Percentiles rank a stretch among this genome's conserved stretches.
These are phyloP conservation scores for Xiphorhynchus elegans DNA, from an alignment of 2,113 vertebrate genomes.

Conservation along the genomic window DNA sequence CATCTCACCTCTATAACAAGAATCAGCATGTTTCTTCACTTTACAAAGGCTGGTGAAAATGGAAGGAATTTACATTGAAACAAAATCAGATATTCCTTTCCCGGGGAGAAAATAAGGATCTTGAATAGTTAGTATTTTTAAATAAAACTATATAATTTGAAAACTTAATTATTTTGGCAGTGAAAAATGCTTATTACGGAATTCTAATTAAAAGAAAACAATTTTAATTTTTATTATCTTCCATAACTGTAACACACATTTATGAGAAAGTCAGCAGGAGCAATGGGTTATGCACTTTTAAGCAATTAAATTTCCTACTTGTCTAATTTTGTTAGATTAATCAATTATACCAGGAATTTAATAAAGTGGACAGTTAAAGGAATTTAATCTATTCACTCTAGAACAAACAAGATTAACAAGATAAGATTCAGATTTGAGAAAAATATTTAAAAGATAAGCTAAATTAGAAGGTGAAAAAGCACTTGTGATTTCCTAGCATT, in stretches of 20 bases:
- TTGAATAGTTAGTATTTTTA: background rate
- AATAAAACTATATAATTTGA: conserved; percentile 46
- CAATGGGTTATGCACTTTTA: conserved; percentile 66
- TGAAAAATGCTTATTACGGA: conserved; percentile 55
- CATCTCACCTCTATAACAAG: background rate
- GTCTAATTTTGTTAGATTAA: conserved; percentile 77
- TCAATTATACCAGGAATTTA: conserved; percentile 78
- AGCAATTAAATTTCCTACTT: conserved; percentile 77
- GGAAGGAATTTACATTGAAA: background rate
- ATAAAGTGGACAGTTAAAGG: conserved; percentile 78
- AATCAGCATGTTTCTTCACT: background rate
- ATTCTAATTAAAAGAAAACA: conserved; percentile 62
- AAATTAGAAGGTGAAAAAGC: conserved; percentile 69
- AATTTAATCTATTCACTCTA: conserved; percentile 75
- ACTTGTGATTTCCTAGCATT: conserved; percentile 11
- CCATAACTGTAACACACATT: conserved; percentile 33
- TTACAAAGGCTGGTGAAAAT: background rate
- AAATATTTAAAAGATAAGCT: conserved; percentile 72
- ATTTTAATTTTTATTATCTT: conserved; percentile 61
- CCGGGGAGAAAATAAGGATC: background rate
- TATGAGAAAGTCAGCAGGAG: conserved; percentile 54
- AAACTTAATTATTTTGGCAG: conserved; percentile 60
- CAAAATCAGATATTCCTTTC: background rate
- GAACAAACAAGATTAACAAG: conserved; percentile 77
- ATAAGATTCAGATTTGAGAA: conserved; percentile 68